Evolutionary conservation across 1,140 invertebrate genomes (phyloP).

Genomic region (Bombyx mori): DNA sequence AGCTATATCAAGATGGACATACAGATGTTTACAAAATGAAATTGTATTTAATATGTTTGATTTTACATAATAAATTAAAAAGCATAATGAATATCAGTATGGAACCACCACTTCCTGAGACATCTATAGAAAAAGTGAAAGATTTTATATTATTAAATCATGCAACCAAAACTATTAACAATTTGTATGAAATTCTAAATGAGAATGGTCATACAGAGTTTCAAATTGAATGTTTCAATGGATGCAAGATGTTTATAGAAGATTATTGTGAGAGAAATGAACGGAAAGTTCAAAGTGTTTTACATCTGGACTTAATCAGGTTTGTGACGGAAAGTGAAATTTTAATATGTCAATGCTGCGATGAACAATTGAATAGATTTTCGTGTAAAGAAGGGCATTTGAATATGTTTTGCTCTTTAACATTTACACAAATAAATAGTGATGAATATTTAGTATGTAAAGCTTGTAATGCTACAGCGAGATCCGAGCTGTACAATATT

Average conservation of each 20-base stretch:
- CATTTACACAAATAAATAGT: conserved; percentile 43
- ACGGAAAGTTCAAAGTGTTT: conserved; percentile 13
- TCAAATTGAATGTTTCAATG: conserved; percentile 28
- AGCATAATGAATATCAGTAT: conserved; percentile 19
- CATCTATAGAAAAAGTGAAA: conserved; percentile 29
- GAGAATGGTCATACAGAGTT: conserved; percentile 11
- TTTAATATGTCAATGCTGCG: conserved; percentile 42
- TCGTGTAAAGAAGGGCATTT: conserved; percentile 36
- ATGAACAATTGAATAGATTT: conserved; percentile 38
- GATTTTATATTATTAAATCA: conserved; percentile 36
- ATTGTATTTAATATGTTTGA: conserved; percentile 40
- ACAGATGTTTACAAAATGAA: conserved; percentile 41
- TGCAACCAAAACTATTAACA: conserved; percentile 27
- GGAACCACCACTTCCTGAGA: conserved; percentile 28
- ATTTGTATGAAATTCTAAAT: conserved; percentile 15
- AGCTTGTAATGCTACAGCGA: conserved; percentile 29
- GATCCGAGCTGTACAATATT: conserved; percentile 24
- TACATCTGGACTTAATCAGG: conserved; percentile 17
- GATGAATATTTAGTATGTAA: conserved; percentile 43
- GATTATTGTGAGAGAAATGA: conserved; percentile 39
- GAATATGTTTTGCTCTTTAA: conserved; percentile 45
- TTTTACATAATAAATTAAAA: conserved; percentile 30
- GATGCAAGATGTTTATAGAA: conserved; percentile 34
- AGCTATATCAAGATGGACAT: conserved; percentile 26
- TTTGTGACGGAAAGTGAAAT: conserved; percentile 8